These are phyloP conservation scores for Megastigmus dorsalis DNA, from an alignment of 2,888 invertebrate genomes.

Conservation along the genomic window DNA sequence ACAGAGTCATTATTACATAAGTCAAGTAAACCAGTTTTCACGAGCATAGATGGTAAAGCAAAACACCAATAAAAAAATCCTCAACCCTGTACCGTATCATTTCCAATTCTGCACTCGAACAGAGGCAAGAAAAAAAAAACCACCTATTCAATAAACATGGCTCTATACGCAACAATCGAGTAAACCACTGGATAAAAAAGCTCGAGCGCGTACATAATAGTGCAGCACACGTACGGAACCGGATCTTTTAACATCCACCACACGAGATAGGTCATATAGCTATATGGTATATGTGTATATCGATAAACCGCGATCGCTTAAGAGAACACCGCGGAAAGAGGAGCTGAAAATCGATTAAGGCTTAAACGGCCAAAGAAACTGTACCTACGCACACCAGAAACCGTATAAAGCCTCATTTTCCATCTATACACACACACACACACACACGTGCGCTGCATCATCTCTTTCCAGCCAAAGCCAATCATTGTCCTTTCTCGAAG, in stretches of 20 bases:
- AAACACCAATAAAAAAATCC: too few species aligned
- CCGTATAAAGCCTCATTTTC: conserved; percentile 40
- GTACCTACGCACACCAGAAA: not conserved
- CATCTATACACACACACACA: not conserved
- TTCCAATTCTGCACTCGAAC: not conserved
- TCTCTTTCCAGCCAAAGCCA: conserved; percentile 1
- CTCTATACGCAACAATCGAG: not conserved
- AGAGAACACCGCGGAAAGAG: not conserved
- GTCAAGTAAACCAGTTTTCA: too few species aligned
- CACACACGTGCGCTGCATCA: too few species aligned
- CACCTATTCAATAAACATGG: not conserved
- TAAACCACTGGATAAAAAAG: not conserved
- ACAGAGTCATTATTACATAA: too few species aligned
- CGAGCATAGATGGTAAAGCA: too few species aligned
- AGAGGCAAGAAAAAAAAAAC: not conserved
- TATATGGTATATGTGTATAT: too few species aligned
- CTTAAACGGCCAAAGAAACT: conserved; percentile 39
- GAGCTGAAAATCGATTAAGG: conserved; percentile 39
- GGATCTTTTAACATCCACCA: conserved; percentile 31
- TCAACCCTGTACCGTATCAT: too few species aligned
- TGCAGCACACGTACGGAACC: not conserved
- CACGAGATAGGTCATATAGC: conserved; percentile 17
- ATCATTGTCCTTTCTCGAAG: conserved; percentile 19
- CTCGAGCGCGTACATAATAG: too few species aligned
- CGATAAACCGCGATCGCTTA: conserved; percentile 27